Base-by-base conservation (phyloP, 2,888 invertebrate genomes). In the Epinotia nisella region DNA sequence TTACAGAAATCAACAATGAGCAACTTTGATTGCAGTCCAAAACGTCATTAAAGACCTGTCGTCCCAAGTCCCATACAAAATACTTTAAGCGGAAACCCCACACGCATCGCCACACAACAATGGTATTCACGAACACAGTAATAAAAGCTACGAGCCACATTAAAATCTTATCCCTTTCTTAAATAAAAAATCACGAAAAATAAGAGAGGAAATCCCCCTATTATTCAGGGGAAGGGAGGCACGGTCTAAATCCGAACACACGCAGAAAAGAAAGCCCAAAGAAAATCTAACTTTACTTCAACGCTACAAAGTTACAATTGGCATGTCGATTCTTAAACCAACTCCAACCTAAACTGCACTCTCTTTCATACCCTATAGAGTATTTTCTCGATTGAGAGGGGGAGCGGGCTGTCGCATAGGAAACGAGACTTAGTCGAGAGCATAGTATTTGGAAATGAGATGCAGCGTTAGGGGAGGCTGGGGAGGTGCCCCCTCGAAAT, bases 101-200 rank as follows among this genome's bases (percentile, higher is more conserved):
- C 83, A 92, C 91, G 91, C 91, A 90, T 89, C 90, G 87, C 83
- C 86, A 85, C 86, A 84, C 85, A 89, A 93, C 93, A 92, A 92
- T 91, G 81, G 88, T 81, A 83, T 84, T 90, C 90, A 87, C 87
- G 90, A 91, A 90, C 90, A 86, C 83, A 89, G 91, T 92, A 93
- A 93, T 93, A 93, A 93, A 90, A 90, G 88, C 87, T 78, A 17
- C 65, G 85, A 88, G 90, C 91, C 91, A 93, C 93, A 93, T 93
- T 93, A 93, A 93, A 93, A 92, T 93, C 93, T 93, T 93, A 93
- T 93, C 93, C 93, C 90, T 93, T 93, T 93, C 93, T 93, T 93
- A 93, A 93, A 93, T 93, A 93, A 92, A 93, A 93, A 92, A 93
- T 90, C 93, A 92, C 92, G 91, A 93, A 93, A 93, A 92, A 91